Evolutionary conservation across 2,797 vertebrate species (phyloP).

Genomic region (Rhabdomys pumilio): DNA sequence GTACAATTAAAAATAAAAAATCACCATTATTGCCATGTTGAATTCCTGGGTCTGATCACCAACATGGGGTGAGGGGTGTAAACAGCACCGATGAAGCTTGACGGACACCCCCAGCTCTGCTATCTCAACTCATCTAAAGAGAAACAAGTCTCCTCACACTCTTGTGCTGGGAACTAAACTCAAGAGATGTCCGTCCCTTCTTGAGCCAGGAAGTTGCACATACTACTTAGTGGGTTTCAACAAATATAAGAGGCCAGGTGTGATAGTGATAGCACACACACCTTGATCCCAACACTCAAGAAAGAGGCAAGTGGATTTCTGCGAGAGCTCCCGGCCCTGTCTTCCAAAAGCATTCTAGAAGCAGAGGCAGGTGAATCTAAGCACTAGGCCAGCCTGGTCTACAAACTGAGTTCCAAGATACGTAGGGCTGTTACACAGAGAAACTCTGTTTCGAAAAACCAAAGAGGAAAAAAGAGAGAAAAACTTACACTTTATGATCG

Average conservation of each 20-base stretch:
- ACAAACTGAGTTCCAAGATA: not conserved
- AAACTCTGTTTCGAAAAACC: not conserved
- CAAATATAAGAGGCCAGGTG: not conserved
- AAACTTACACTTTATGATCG: slow-evolving; percentile 96
- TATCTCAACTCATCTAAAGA: not conserved
- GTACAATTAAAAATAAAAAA: not conserved
- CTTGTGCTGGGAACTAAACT: not conserved
- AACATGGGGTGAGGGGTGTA: not conserved
- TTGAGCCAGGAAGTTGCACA: not conserved
- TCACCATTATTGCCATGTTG: not conserved
- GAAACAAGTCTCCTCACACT: not conserved
- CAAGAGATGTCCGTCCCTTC: not conserved
- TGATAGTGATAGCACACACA: not conserved
- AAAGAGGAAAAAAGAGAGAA: not conserved
- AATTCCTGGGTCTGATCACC: not conserved
- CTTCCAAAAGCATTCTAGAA: not conserved
- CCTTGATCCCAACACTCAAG: not conserved
- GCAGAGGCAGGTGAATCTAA: not conserved
- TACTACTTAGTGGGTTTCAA: not conserved
- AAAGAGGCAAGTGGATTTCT: not conserved
- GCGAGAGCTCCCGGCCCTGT: not conserved
- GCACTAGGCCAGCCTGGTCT: not conserved
- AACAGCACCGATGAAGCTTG: not conserved
- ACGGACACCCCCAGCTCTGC: not conserved
- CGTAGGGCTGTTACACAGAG: not conserved